phyloP scores from a whole-genome alignment of 1,140 invertebrate species.

The Pinna nobilis region DNA sequence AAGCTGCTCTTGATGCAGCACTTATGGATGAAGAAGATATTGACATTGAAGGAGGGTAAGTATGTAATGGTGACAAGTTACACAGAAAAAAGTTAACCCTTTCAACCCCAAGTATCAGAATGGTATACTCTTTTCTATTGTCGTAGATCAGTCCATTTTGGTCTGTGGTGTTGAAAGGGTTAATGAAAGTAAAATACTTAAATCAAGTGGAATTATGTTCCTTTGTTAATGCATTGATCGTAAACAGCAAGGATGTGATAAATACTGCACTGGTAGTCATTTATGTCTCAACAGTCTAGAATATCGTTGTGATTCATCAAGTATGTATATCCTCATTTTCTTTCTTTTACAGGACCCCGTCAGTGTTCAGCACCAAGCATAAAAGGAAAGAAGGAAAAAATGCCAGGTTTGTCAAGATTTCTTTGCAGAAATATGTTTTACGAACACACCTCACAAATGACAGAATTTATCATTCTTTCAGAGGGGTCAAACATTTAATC shows the following conservation, averaged over 20 bases:
- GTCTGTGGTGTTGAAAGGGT: no score
- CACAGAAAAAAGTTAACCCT: not conserved
- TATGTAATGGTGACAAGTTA: not conserved
- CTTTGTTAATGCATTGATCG: not conserved
- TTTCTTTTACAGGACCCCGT: slow-evolving; percentile 24
- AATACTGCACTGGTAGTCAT: not conserved
- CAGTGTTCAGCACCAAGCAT: slow-evolving; percentile 31
- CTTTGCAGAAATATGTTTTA: not conserved
- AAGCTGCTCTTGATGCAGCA: slow-evolving; percentile 85
- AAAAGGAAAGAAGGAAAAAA: slow-evolving; percentile 29
- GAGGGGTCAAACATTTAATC: not conserved
- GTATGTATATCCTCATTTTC: not conserved
- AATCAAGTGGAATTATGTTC: not conserved
- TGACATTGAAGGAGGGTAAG: slow-evolving; percentile 80
- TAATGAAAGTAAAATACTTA: not conserved
- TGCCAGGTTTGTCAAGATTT: slow-evolving; percentile 7
- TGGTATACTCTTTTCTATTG: no score
- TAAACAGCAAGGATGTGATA: not conserved
- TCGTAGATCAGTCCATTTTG: no score
- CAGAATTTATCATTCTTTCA: not conserved
- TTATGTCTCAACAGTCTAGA: not conserved
- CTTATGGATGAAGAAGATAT: slow-evolving; percentile 84
- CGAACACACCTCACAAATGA: not conserved
- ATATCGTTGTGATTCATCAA: not conserved
- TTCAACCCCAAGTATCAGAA: no score